phyloP scores from a whole-genome alignment of 2,113 vertebrate genomes.

The Narcine bancroftii region DNA sequence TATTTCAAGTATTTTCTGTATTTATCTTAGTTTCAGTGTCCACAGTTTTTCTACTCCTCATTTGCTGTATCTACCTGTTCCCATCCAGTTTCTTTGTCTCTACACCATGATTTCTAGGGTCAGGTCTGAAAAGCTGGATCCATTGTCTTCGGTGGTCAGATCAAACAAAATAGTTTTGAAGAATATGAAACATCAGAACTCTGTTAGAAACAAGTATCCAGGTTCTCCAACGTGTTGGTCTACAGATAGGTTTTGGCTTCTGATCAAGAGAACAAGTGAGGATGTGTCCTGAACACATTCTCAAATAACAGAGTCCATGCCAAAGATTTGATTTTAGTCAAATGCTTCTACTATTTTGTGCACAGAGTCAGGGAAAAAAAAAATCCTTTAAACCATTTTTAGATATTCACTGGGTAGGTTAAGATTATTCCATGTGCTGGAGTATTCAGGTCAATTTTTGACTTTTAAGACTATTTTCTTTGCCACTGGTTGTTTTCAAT shows the following conservation, averaged over 20 bases:
- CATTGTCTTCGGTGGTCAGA: too few species aligned
- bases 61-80: too few species aligned
- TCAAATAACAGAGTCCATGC: too few species aligned
- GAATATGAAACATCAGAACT: background rate
- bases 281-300: background rate
- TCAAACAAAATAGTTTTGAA: background rate
- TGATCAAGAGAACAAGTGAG: background rate
- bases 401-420: background rate
- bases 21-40: too few species aligned
- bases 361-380: background rate
- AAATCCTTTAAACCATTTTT: background rate
- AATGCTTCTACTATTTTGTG: background rate
- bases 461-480: background rate
- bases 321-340: background rate
- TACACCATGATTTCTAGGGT: too few species aligned
- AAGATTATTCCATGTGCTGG: background rate
- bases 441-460: background rate
- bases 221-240: background rate
- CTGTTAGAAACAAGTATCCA: background rate
- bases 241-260: background rate
- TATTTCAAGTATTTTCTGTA: too few species aligned
- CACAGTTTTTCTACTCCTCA: too few species aligned
- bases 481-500: slow-evolving; percentile 23
- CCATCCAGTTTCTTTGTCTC: too few species aligned
- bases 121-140: too few species aligned